Evolutionary conservation across 2,888 invertebrate genomes (phyloP).

Genomic region (Calameuta filiformis): DNA sequence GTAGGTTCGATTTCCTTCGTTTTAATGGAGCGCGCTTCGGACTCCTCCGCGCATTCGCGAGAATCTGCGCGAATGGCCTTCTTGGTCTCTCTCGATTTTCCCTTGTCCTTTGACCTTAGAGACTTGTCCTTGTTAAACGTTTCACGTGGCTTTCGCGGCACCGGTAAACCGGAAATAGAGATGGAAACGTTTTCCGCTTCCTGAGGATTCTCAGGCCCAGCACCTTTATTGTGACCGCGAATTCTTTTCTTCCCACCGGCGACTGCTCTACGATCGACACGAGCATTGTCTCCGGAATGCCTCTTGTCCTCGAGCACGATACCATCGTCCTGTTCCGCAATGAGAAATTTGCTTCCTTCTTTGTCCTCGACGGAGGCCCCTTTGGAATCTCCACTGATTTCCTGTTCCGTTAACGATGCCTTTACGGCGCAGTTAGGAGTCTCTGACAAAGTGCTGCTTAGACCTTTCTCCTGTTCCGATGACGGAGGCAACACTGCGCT

Average conservation of each 20-base stretch:
- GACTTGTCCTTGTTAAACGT: background rate
- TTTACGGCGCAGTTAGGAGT: background rate
- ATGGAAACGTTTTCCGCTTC: background rate
- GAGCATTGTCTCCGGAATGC: constrained; percentile 23
- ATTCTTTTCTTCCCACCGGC: no score
- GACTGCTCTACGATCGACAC: constrained; percentile 29
- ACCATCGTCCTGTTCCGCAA: background rate
- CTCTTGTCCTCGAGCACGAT: background rate
- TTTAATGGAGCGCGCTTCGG: background rate
- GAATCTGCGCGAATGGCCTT: background rate
- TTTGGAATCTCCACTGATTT: background rate
- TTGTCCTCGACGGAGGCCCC: background rate
- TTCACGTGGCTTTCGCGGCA: background rate
- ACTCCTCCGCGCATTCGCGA: background rate
- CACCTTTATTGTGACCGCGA: background rate
- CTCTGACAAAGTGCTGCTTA: constrained; percentile 2
- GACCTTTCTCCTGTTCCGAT: background rate
- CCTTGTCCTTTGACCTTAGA: background rate
- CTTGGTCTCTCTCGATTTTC: background rate
- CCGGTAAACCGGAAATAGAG: no score
- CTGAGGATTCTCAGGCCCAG: background rate
- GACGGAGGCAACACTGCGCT: background rate
- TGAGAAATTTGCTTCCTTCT: constrained; percentile 16
- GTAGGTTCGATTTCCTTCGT: background rate
- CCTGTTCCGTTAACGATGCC: background rate